A percentile compares a stretch with the other conserved stretches of the same genome.
phyloP scores from a whole-genome alignment of 1,140 invertebrate species.

The Trichomalopsis sarcophagae region DNA sequence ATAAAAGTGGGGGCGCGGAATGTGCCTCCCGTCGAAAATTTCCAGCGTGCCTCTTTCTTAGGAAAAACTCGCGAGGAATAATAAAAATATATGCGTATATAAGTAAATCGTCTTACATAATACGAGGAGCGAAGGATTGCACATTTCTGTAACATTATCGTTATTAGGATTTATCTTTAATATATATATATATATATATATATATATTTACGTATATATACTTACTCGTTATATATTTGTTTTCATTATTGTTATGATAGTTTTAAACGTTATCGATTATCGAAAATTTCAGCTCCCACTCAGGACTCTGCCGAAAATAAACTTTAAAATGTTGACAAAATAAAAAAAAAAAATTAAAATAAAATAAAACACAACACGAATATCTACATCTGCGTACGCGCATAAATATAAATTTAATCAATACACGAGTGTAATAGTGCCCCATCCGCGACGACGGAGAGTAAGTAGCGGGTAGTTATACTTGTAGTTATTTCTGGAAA shows the following conservation, averaged over 20 bases:
- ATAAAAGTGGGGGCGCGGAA: constrained; percentile 40
- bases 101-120: constrained; percentile 42
- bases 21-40: constrained; percentile 51
- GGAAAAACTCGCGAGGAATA: constrained; percentile 39
- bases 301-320: constrained; percentile 24
- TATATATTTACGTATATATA: constrained; percentile 24
- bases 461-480: constrained; percentile 15
- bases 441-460: not conserved
- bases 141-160: constrained; percentile 48
- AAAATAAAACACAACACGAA: constrained; percentile 22
- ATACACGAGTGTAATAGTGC: constrained; percentile 40
- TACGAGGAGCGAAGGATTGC: constrained; percentile 42
- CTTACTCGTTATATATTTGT: constrained; percentile 14
- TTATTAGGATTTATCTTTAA: constrained; percentile 34
- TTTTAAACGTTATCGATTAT: not conserved
- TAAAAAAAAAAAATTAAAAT: not conserved
- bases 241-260: constrained; percentile 25
- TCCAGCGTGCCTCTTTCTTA: constrained; percentile 42
- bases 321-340: constrained; percentile 38
- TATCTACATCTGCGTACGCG: constrained; percentile 18
- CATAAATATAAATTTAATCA: constrained; percentile 46
- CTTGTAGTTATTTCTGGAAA: constrained; percentile 41
- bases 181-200: constrained; percentile 40
- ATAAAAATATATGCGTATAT: constrained; percentile 37
- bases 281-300: constrained; percentile 19